Percentiles rank a stretch among this genome's conserved stretches.
Conservation (phyloP, 2,797 vertebrate genomes). For the Xerus rutilus region DNA sequence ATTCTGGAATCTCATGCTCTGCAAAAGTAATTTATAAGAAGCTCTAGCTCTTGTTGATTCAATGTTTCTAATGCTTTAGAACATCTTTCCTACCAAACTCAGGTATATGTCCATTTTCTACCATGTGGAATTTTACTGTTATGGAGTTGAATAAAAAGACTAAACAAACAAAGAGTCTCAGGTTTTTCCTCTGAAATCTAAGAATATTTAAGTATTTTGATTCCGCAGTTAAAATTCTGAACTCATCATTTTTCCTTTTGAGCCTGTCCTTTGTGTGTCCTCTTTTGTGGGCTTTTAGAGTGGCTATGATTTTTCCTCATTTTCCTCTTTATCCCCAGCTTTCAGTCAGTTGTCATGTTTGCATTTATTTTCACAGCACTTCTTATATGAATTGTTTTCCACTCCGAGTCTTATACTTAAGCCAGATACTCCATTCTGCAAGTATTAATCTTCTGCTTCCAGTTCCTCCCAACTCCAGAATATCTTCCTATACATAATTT, state of each 20-base stretch:
- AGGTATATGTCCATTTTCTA: background rate
- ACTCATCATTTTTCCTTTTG: background rate
- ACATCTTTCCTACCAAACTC: background rate
- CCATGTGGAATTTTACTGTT: background rate
- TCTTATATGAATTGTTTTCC: background rate
- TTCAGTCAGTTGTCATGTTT: background rate
- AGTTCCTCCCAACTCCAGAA: background rate
- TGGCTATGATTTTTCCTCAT: background rate
- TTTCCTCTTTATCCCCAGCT: background rate
- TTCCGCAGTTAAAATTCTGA: background rate
- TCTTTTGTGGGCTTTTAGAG: background rate
- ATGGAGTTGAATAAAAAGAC: constrained; percentile 12
- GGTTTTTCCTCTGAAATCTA: background rate
- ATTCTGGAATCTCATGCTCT: background rate
- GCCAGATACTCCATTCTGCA: background rate
- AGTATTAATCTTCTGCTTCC: background rate
- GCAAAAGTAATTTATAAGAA: constrained; percentile 13
- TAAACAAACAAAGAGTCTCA: background rate
- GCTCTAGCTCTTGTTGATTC: background rate
- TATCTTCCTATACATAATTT: background rate
- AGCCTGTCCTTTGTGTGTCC: background rate
- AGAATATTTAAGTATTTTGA: background rate
- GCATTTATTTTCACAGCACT: background rate
- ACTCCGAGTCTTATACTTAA: background rate
- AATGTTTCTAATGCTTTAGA: background rate